A percentile compares a stretch with the other conserved stretches of the same genome.
Conservation (phyloP, 1,140 invertebrate species). For the Harlomillsia oculata region DNA sequence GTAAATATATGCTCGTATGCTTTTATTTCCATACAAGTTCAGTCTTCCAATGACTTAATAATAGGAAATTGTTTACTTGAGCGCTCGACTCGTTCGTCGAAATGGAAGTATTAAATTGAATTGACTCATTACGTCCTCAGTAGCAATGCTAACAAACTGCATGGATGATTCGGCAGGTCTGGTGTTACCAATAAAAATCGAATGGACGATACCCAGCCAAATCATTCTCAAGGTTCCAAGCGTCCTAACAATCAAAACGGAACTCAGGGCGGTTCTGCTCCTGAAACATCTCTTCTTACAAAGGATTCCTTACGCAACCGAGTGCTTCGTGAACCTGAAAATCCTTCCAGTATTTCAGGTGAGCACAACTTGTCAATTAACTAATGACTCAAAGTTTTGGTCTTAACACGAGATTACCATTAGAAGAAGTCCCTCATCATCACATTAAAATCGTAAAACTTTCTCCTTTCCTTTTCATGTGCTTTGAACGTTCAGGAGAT, state of each 20-base stretch:
- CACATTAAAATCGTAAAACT: background rate
- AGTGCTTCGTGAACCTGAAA: slow-evolving; percentile 42
- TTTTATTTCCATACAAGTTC: no score
- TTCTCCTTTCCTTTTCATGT: no score
- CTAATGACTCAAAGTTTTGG: no score
- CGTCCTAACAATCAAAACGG: slow-evolving; percentile 34
- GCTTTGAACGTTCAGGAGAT: slow-evolving; percentile 41
- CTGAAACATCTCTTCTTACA: background rate
- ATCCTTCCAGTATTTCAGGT: slow-evolving; percentile 51
- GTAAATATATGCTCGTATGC: no score
- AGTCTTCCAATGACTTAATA: background rate
- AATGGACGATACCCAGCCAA: slow-evolving; percentile 10
- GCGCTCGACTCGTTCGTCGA: background rate
- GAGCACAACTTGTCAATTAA: no score
- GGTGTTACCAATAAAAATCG: background rate
- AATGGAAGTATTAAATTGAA: background rate
- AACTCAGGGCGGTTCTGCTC: slow-evolving; percentile 19
- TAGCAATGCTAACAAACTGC: no score
- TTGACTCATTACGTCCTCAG: no score
- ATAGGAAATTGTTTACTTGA: background rate
- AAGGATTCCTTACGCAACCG: slow-evolving; percentile 18
- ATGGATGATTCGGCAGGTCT: slow-evolving; percentile 5
- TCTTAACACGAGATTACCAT: no score
- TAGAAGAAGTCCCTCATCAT: background rate
- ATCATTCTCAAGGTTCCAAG: slow-evolving; percentile 25